Evolutionary conservation across 2,888 invertebrate species (phyloP).

Genomic region (Stratiomys singularior): DNA sequence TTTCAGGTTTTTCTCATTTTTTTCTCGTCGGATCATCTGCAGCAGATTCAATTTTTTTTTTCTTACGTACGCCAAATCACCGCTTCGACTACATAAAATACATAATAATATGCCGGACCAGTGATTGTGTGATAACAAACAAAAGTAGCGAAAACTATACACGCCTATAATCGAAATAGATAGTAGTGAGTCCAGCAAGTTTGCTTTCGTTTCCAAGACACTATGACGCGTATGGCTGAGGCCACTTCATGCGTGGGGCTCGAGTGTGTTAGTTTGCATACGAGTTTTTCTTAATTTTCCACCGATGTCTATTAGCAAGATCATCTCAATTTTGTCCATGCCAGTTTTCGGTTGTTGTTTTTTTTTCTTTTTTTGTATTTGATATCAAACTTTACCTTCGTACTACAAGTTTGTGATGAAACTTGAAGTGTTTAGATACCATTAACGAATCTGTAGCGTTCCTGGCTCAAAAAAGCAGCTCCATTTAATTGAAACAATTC

Average conservation of each 20-base stretch:
- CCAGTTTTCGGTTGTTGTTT: not conserved
- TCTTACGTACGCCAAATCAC: not conserved
- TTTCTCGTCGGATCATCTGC: slow-evolving; percentile 6
- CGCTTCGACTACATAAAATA: slow-evolving; percentile 27
- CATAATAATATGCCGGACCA: slow-evolving; percentile 27
- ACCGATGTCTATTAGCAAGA: slow-evolving; percentile 23
- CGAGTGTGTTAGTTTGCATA: not conserved
- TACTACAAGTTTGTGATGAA: slow-evolving; percentile 26
- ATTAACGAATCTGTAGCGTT: not conserved
- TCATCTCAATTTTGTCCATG: slow-evolving; percentile 22
- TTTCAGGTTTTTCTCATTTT: slow-evolving; percentile 35
- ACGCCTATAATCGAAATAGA: slow-evolving; percentile 15
- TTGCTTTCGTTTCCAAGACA: slow-evolving; percentile 24
- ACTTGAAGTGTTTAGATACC: slow-evolving; percentile 3
- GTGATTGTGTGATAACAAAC: slow-evolving; percentile 33
- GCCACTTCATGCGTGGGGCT: slow-evolving; percentile 22
- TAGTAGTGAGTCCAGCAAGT: not conserved
- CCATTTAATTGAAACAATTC: slow-evolving; percentile 17
- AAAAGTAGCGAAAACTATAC: slow-evolving; percentile 24
- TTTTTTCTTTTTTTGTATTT: not conserved
- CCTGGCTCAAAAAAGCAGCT: not conserved
- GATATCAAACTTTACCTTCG: not conserved
- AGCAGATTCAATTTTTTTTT: slow-evolving; percentile 26
- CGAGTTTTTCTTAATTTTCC: slow-evolving; percentile 4
- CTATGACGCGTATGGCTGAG: not conserved